phyloP scores from a whole-genome alignment of 1,140 invertebrate species.

The Thaumatotibia leucotreta region DNA sequence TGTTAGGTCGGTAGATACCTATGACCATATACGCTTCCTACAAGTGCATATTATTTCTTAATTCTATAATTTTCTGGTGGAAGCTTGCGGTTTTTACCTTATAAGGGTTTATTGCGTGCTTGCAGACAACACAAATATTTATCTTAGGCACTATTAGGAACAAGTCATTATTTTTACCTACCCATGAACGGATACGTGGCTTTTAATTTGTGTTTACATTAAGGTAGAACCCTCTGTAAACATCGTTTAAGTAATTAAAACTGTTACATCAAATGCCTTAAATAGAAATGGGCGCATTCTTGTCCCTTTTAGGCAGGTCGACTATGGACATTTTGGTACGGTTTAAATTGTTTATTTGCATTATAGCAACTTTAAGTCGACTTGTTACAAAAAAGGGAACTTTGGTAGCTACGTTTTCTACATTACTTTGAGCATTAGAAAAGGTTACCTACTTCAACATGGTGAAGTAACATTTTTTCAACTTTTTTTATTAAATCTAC shows the following conservation, averaged over 20 bases:
- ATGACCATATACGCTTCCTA: background rate
- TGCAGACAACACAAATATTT: slow-evolving; percentile 10
- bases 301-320: background rate
- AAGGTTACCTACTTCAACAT: too few species aligned
- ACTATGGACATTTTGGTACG: background rate
- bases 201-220: slow-evolving; percentile 13
- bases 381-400: too few species aligned
- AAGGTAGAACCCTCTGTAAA: slow-evolving; percentile 8
- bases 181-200: background rate
- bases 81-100: background rate
- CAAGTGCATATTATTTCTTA: slow-evolving; percentile 1
- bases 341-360: background rate
- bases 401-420: too few species aligned
- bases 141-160: background rate
- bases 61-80: background rate
- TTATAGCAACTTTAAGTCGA: too few species aligned
- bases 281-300: slow-evolving; percentile 5
- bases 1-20: too few species aligned
- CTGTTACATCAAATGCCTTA: background rate
- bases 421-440: too few species aligned
- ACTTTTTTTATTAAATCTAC: too few species aligned
- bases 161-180: slow-evolving; percentile 3
- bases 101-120: slow-evolving; percentile 11
- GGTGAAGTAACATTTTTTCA: too few species aligned
- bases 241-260: slow-evolving; percentile 11